Base-by-base conservation (phyloP, 2,888 invertebrate species). In the Cancer borealis region DNA sequence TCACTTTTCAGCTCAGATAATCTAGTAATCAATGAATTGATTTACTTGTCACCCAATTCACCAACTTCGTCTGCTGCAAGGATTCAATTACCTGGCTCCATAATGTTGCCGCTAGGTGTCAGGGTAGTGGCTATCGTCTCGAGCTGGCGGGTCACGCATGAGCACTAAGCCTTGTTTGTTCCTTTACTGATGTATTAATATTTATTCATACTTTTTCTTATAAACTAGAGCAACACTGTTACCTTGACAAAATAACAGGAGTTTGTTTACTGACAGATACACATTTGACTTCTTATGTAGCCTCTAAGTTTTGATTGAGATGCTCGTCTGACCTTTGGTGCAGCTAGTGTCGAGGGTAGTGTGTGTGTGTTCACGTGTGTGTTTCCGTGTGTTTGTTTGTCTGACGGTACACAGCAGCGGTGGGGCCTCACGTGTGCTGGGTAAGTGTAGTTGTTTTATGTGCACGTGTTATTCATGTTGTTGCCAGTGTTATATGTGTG, bases 241-340 rank as follows among this genome's bases (percentile, higher is more conserved):
- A 30, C 79, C 79, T 79, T 79, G 79, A 79, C 21, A 79, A 79
- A 79, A 79, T 79, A 79, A 79, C 79, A 30, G 79, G 79, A 79
- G 30, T 30, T 79, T 26, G 10, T 79, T 79, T 79, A 10, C 79
- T 14, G 79, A 30, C 39, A 39, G 39, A 39, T 39, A 1, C 39
- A 30, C 30, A 30, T 30, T 66, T 79, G 30, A 21, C 30, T 79
- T 79, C 30, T 79, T 79, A 21, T 30, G 21, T 12, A 30, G 14
- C 30, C 79, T 79, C 30, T 30, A 10, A 21, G 30, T 30, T 17
- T 79, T 79, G 79, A 79, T 79, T 6, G 14, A 79, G 21, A 26
- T 79, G 30, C 10, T 79, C 79, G 8, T 21, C 30, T 79, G 79
- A 79, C 79, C 79, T 79, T 79, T 79, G 79, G 10, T 30, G 79